These are phyloP conservation scores for Todiramphus saurophagus DNA, from an alignment of 2,113 vertebrate species.

Conservation along the genomic window DNA sequence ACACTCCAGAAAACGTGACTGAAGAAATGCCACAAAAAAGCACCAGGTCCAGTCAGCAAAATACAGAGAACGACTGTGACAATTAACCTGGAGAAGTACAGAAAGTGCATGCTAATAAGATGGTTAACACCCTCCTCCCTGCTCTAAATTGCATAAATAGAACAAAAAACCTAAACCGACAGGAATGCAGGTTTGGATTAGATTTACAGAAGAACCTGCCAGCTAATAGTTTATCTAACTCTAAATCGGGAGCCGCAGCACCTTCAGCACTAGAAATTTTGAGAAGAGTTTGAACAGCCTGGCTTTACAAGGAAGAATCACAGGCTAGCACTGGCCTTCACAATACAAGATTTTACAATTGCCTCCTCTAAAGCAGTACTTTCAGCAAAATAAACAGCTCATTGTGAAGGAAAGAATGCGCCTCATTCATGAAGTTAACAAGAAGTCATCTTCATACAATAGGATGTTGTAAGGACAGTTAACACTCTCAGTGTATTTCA, in stretches of 20 bases:
- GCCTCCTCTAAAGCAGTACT: neutral
- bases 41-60: neutral
- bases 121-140: neutral
- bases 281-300: neutral
- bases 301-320: neutral
- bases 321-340: neutral
- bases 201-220: neutral
- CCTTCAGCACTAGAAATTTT: neutral
- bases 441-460: neutral
- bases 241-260: neutral
- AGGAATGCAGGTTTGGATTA: neutral
- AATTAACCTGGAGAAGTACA: neutral
- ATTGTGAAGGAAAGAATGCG: neutral
- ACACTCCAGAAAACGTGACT: neutral
- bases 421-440: neutral
- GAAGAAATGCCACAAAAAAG: neutral
- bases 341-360: neutral
- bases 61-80: rapidly evolving
- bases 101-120: neutral
- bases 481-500: neutral
- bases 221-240: neutral
- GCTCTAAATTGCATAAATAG: neutral
- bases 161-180: neutral
- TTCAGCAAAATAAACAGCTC: neutral
- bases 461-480: neutral